Evolutionary conservation across 2,888 invertebrate genomes (phyloP).

Genomic region (Epirrita christyi): DNA sequence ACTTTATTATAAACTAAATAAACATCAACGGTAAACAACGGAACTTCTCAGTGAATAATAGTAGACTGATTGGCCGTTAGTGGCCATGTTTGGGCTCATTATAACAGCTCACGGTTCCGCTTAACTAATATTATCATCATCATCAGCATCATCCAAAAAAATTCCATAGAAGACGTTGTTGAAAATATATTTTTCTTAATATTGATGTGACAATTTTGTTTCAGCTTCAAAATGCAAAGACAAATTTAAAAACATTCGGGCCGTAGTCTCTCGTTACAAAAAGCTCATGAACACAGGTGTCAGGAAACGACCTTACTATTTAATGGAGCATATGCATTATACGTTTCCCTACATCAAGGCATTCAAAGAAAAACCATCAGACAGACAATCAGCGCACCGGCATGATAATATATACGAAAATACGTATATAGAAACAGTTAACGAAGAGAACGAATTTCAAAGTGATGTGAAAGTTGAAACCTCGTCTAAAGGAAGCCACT

Average conservation of each 20-base stretch:
- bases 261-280: slow-evolving; percentile 12
- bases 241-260: slow-evolving; percentile 23
- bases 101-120: too few relatives aligned
- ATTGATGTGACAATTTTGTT: too few relatives aligned
- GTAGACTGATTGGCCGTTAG: too few relatives aligned
- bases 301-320: slow-evolving; percentile 18
- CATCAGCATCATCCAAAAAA: too few relatives aligned
- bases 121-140: too few relatives aligned
- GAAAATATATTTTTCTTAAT: too few relatives aligned
- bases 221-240: slow-evolving; percentile 22
- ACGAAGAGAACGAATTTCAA: background rate
- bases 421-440: background rate
- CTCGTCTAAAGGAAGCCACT: background rate
- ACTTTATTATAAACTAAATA: too few relatives aligned
- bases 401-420: slow-evolving; percentile 7
- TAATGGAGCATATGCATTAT: slow-evolving; percentile 18
- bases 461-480: slow-evolving; percentile 3
- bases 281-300: slow-evolving; percentile 2
- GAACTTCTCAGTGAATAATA: too few relatives aligned
- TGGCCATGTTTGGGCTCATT: too few relatives aligned
- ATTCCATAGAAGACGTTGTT: too few relatives aligned
- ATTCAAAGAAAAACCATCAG: background rate
- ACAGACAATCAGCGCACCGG: background rate
- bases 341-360: slow-evolving; percentile 17
- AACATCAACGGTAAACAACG: too few relatives aligned